A percentile compares a stretch with the other conserved stretches of the same genome.
phyloP scores from a whole-genome alignment of 1,140 invertebrate species.

The Zaprionus davidi region DNA sequence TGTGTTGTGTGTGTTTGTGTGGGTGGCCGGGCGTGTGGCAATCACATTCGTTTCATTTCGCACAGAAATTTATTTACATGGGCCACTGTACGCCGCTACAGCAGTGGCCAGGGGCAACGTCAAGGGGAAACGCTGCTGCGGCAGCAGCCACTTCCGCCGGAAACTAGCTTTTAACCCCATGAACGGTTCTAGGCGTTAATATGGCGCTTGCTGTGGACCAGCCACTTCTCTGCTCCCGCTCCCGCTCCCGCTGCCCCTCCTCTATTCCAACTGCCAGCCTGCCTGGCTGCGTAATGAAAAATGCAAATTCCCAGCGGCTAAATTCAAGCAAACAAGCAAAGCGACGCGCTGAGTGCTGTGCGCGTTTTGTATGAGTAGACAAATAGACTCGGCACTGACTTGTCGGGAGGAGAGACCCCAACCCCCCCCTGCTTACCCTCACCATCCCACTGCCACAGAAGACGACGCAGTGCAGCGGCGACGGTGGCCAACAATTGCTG shows the following conservation, averaged over 20 bases:
- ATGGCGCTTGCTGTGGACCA: slow-evolving; percentile 56
- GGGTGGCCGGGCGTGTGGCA: slow-evolving; percentile 58
- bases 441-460: not conserved
- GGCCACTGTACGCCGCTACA: slow-evolving; percentile 37
- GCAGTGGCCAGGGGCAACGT: not conserved
- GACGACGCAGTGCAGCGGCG: slow-evolving; percentile 21
- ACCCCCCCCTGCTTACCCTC: not conserved
- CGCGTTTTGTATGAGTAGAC: slow-evolving; percentile 61
- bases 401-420: slow-evolving; percentile 15
- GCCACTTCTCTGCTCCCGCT: not conserved
- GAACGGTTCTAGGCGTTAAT: slow-evolving; percentile 81
- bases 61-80: slow-evolving; percentile 80
- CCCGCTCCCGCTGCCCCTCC: not conserved
- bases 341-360: slow-evolving; percentile 72
- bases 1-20: slow-evolving; percentile 2
- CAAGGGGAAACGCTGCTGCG: slow-evolving; percentile 53
- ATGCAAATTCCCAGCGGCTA: slow-evolving; percentile 82
- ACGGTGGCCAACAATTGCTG: slow-evolving; percentile 52
- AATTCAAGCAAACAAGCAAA: slow-evolving; percentile 82
- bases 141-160: slow-evolving; percentile 79
- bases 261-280: slow-evolving; percentile 4
- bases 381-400: slow-evolving; percentile 60
- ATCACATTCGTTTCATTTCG: slow-evolving; percentile 82
- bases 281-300: slow-evolving; percentile 73
- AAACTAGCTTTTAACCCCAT: slow-evolving; percentile 83